These are phyloP conservation scores for Rhyacichthys aspro DNA, from an alignment of 2,797 vertebrate species.

Conservation along the genomic window DNA sequence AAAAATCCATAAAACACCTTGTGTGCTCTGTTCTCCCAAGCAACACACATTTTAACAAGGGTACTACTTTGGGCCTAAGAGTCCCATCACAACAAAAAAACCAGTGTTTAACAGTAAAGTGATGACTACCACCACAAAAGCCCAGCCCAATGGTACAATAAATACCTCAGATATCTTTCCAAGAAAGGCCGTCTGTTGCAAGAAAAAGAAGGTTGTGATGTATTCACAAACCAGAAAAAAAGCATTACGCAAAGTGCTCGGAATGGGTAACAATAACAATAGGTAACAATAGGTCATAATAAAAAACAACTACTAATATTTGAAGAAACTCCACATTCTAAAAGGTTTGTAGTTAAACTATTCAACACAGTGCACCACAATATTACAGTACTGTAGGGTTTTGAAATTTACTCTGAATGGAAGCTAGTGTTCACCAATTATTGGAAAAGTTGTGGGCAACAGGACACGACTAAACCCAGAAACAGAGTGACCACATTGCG, in stretches of 20 bases:
- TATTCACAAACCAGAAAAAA: constrained; percentile 39
- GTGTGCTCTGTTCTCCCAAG: neutral
- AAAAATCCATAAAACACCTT: constrained; percentile 1
- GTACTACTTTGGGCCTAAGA: no score
- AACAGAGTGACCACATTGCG: constrained; percentile 19
- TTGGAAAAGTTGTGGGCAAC: constrained; percentile 28
- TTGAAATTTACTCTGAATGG: constrained; percentile 22
- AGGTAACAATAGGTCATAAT: neutral
- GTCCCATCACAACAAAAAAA: constrained; percentile 38
- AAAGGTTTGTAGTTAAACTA: neutral
- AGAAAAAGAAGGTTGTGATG: constrained; percentile 59
- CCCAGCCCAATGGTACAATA: constrained; percentile 51
- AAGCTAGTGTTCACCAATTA: constrained; percentile 21
- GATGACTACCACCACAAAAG: constrained; percentile 53
- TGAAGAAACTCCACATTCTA: constrained; percentile 6
- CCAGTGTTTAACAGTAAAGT: neutral
- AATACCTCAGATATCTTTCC: constrained; percentile 86
- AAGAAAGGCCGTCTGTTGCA: constrained; percentile 82
- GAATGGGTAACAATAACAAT: constrained; percentile 5
- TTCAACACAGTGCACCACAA: constrained; percentile 13
- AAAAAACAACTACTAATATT: no score
- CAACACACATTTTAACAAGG: no score
- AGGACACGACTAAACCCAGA: constrained; percentile 14
- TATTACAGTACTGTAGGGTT: neutral
- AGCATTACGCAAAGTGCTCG: constrained; percentile 26